Conservation (phyloP, 2,888 invertebrate genomes). For the Microplitis deprimator region DNA sequence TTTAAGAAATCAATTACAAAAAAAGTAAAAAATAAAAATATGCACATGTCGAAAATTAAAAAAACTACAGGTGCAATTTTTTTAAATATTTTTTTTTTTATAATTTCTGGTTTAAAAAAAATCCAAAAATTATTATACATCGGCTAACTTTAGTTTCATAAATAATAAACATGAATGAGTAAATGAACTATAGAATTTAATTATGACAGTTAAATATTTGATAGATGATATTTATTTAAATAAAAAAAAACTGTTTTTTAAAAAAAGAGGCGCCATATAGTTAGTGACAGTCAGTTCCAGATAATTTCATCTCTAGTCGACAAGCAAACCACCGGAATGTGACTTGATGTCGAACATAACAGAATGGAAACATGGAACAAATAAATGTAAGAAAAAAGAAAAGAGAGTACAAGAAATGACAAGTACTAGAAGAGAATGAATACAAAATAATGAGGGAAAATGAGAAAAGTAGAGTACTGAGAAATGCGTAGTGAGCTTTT, state of each 20-base stretch:
- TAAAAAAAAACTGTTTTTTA: not conserved
- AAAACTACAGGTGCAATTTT: too few species aligned
- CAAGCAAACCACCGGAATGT: not conserved
- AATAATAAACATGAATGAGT: too few species aligned
- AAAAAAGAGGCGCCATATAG: slow-evolving; percentile 6
- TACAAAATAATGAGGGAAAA: not conserved
- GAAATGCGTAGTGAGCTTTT: not conserved
- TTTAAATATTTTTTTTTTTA: too few species aligned
- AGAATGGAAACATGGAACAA: not conserved
- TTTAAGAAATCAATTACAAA: too few species aligned
- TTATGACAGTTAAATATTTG: not conserved
- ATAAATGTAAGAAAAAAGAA: not conserved
- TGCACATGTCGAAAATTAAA: too few species aligned
- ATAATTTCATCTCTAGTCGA: not conserved
- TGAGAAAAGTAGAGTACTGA: not conserved
- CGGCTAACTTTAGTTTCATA: too few species aligned
- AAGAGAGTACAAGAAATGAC: not conserved
- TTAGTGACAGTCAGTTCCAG: slow-evolving; percentile 14
- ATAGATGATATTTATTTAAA: not conserved
- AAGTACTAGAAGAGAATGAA: not conserved
- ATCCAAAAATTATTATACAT: too few species aligned
- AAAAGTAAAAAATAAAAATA: too few species aligned
- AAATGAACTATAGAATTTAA: too few species aligned
- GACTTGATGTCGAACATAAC: not conserved
- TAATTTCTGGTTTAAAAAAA: too few species aligned